These are phyloP conservation scores for Meghimatium bilineatum DNA, from an alignment of 2,888 invertebrate genomes.

Conservation along the genomic window DNA sequence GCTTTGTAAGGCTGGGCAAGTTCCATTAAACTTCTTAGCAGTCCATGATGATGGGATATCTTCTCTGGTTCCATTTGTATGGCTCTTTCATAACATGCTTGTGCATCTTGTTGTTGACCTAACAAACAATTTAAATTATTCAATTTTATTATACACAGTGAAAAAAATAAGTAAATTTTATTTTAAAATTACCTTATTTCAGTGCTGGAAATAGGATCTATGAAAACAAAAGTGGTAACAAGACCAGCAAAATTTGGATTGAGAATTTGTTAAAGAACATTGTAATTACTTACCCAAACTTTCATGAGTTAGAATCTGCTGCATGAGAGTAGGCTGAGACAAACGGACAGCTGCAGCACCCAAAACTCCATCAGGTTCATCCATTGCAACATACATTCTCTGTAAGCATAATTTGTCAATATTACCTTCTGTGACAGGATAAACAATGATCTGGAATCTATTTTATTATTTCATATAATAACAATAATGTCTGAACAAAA, in stretches of 20 bases:
- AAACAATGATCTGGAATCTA: neutral
- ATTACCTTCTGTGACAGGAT: neutral
- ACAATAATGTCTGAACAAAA: too few species aligned
- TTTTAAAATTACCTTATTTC: too few species aligned
- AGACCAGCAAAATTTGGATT: too few species aligned
- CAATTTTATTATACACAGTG: neutral
- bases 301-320: slow-evolving; percentile 90
- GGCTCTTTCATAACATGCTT: slow-evolving; percentile 90
- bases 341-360: slow-evolving; percentile 86
- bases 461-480: too few species aligned
- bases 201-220: too few species aligned
- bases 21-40: slow-evolving; percentile 90
- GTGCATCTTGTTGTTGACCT: slow-evolving; percentile 83
- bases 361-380: slow-evolving; percentile 93
- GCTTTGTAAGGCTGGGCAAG: slow-evolving; percentile 92
- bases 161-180: too few species aligned
- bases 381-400: slow-evolving; percentile 90
- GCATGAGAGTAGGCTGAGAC: slow-evolving; percentile 86
- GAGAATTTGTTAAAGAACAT: too few species aligned
- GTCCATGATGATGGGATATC: slow-evolving; percentile 81
- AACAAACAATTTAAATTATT: neutral
- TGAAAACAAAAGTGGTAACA: too few species aligned
- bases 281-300: slow-evolving; percentile 82
- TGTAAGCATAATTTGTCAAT: slow-evolving; percentile 62
- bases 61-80: slow-evolving; percentile 80